Evolutionary conservation across 2,888 invertebrate genomes (phyloP).

Genomic region (Eurytoma californica): DNA sequence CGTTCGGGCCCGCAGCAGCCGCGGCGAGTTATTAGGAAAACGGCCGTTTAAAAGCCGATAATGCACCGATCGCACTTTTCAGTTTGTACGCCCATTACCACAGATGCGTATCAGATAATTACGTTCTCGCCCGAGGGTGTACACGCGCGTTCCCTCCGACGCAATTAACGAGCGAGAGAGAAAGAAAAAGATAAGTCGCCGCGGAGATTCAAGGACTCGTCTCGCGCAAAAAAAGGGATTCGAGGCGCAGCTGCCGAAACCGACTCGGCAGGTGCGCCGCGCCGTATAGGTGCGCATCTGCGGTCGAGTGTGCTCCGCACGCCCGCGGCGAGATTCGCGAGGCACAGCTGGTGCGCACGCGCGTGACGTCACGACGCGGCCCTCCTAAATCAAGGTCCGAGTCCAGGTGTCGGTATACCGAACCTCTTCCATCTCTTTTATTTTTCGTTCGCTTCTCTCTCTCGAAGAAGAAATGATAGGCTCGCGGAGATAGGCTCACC

Average conservation of each 20-base stretch:
- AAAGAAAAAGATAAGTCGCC: neutral
- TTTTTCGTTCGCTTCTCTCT: no score
- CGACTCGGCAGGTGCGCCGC: constrained; percentile 33
- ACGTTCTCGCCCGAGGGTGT: constrained; percentile 15
- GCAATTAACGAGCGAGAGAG: constrained; percentile 29
- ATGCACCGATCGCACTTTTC: neutral
- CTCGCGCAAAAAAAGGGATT: neutral
- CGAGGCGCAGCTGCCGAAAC: constrained; percentile 40
- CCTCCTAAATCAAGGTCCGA: constrained; percentile 11
- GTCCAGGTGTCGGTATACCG: neutral
- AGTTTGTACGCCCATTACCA: neutral
- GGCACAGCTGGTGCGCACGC: constrained; percentile 8
- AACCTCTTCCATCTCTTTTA: no score
- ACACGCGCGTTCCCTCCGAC: neutral
- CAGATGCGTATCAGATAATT: constrained; percentile 44
- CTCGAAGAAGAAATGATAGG: no score
- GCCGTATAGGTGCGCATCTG: constrained; percentile 28
- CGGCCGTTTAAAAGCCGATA: neutral
- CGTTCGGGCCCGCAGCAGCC: neutral
- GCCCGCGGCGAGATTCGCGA: neutral
- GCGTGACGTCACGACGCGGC: no score
- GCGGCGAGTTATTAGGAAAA: neutral
- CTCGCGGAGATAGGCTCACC: no score
- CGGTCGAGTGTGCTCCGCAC: neutral
- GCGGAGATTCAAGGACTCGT: constrained; percentile 39